Evolutionary conservation across 2,888 invertebrate species (phyloP).

Genomic region (Pecten maximus): DNA sequence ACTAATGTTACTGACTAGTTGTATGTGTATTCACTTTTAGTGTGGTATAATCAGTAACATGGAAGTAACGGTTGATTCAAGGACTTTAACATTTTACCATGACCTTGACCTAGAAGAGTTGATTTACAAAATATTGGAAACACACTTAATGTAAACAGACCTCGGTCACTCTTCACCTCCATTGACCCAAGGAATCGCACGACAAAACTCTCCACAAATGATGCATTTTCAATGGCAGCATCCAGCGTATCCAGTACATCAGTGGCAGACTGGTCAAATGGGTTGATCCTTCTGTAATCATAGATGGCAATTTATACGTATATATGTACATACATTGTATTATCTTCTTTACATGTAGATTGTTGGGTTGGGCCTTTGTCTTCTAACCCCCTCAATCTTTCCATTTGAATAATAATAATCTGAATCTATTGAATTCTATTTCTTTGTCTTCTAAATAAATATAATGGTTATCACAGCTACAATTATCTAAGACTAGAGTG

Average conservation of each 20-base stretch:
- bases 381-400: too few species aligned
- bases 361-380: too few species aligned
- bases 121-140: background rate
- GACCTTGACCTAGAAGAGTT: background rate
- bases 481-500: too few species aligned
- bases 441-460: too few species aligned
- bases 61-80: background rate
- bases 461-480: too few species aligned
- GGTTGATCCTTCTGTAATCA: constrained; percentile 79
- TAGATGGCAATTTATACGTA: background rate
- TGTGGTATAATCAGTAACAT: too few species aligned
- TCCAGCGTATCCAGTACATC: constrained; percentile 72
- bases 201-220: constrained; percentile 79
- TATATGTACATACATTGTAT: too few species aligned
- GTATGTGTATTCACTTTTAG: too few species aligned
- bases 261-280: constrained; percentile 80
- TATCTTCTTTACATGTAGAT: too few species aligned
- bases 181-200: constrained; percentile 83
- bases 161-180: constrained; percentile 82
- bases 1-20: too few species aligned
- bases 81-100: background rate
- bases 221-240: constrained; percentile 73
- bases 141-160: constrained; percentile 56
- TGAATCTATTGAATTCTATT: too few species aligned
- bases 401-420: too few species aligned